Conservation (phyloP, 2,888 invertebrate genomes). For the Agonopterix subpropinquella region DNA sequence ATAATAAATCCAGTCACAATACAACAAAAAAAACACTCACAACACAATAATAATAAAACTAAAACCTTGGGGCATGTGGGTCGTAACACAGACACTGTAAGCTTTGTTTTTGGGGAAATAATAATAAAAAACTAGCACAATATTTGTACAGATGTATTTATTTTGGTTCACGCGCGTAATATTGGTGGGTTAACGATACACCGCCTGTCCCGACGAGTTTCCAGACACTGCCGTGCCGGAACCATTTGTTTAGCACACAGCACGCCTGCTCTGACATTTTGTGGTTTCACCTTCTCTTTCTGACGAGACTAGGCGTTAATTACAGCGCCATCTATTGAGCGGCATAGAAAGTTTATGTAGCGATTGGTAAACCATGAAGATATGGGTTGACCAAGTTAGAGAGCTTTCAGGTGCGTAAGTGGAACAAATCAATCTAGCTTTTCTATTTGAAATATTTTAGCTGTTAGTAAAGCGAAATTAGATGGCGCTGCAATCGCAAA, state of each 20-base stretch:
- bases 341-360: too few species aligned
- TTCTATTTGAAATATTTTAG: too few species aligned
- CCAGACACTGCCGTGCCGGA: conserved; percentile 53
- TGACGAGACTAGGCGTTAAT: conserved; percentile 20
- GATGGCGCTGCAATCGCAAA: too few species aligned
- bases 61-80: conserved; percentile 17
- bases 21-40: conserved; percentile 56
- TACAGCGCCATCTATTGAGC: conserved; percentile 3
- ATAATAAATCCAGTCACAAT: conserved; percentile 68
- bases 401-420: too few species aligned
- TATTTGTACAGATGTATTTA: conserved; percentile 70
- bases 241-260: conserved; percentile 42
- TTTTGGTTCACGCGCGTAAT: conserved; percentile 61
- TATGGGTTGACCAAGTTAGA: too few species aligned
- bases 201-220: conserved; percentile 34
- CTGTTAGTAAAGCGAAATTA: too few species aligned
- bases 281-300: conserved; percentile 43
- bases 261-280: conserved; percentile 8
- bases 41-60: conserved; percentile 51
- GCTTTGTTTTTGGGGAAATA: conserved; percentile 42
- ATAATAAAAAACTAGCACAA: conserved; percentile 61
- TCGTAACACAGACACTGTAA: conserved; percentile 44
- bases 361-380: too few species aligned
- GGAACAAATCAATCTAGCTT: too few species aligned
- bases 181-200: conserved; percentile 17